Base-by-base conservation (phyloP, 2,888 invertebrate genomes). In the Sinopyrophorus schimmeli region DNA sequence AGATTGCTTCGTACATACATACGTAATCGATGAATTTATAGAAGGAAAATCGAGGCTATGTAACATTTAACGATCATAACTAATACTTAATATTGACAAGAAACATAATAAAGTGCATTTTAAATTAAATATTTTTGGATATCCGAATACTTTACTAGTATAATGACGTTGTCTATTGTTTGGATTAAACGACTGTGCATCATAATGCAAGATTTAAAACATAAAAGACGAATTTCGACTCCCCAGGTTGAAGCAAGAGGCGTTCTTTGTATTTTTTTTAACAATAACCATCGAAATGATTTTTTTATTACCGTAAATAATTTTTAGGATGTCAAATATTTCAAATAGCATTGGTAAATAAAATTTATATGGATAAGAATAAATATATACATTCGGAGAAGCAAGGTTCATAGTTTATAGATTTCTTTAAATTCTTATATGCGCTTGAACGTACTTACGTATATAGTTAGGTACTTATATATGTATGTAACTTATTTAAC, bases 41-140 rank as follows among this genome's bases (percentile, higher is more conserved):
- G 27, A 38, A 16, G 31, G 44, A 43, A 46, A 47, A 54, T 53
- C 50, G 39, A 44, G 47, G 40, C 47, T 58, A 56, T 53, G 43
- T 51, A 42, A 40, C 26, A 40, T 28, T 37, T 43, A 43, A 58
- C 53, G 54, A 38, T 47, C 56, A 46, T 58, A 58, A 58, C 56
- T 57, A 56, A 54, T 47, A 38, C 56, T 58, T 58, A 58, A 41
- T 54, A 56, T 56, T 57, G 56, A 55, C 58, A 53, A 37, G 35
- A 40, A 35, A 28, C 37, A 46, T 51, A 53, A 54, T 56, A 58
- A 58, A 58, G 53, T 46, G 51, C 49, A 51, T 44, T 41, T 47
- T 50, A 53, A 55, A 47, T 56, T 55, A 58, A 58, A 58, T 58
- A 56, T 58, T 58, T 58, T 55, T 58, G 50, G 54, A 54, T 46